These are phyloP conservation scores for Drosophila niveifrons DNA, from an alignment of 2,888 invertebrate species.

Conservation along the genomic window DNA sequence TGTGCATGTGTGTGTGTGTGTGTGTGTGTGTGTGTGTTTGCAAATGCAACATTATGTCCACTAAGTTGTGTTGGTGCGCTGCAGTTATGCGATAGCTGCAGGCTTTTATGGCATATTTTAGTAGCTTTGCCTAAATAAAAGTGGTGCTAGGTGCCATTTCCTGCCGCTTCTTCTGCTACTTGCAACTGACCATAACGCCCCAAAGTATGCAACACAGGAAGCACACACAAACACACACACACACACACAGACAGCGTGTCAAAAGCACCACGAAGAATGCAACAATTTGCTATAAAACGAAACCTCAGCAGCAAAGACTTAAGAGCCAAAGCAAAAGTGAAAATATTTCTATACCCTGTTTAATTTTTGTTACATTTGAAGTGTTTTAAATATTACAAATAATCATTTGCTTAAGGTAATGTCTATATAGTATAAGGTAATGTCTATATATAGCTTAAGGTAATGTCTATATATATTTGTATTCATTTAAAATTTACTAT, in stretches of 20 bases:
- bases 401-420: too few species aligned
- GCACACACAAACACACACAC: slow-evolving; percentile 15
- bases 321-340: slow-evolving; percentile 3
- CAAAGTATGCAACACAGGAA: slow-evolving; percentile 38
- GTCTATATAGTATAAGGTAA: too few species aligned
- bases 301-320: slow-evolving; percentile 60
- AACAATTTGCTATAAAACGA: slow-evolving; percentile 70
- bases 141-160: slow-evolving; percentile 59
- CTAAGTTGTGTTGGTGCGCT: slow-evolving; percentile 67
- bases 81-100: slow-evolving; percentile 77
- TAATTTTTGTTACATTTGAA: too few species aligned
- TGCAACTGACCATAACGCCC: slow-evolving; percentile 62
- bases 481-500: too few species aligned
- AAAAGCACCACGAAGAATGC: slow-evolving; percentile 60
- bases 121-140: slow-evolving; percentile 75
- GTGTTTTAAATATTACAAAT: too few species aligned
- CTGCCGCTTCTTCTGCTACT: slow-evolving; percentile 27
- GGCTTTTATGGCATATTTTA: slow-evolving; percentile 75
- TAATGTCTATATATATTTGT: too few species aligned
- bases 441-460: too few species aligned
- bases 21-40: slow-evolving; percentile 37
- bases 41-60: slow-evolving; percentile 72
- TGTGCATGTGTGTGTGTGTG: slow-evolving; percentile 22
- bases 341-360: slow-evolving; percentile 29
- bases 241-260: slow-evolving; percentile 14